Percentiles rank a stretch among this genome's conserved stretches.
Evolutionary conservation across 2,113 vertebrate genomes (phyloP).

Genomic region (Pterocles gutturalis): DNA sequence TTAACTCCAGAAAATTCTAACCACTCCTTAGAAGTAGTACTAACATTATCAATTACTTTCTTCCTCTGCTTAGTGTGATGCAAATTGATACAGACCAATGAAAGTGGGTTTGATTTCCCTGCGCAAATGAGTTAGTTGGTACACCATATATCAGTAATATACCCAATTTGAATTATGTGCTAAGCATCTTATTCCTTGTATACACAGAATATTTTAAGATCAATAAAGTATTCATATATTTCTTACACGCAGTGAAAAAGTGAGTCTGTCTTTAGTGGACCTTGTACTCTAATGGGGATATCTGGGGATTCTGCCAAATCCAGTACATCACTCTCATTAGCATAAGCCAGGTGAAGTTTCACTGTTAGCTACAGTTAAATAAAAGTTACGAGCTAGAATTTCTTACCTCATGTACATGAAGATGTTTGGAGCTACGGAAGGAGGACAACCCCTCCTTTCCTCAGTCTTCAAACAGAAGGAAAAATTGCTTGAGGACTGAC

Average conservation of each 20-base stretch:
- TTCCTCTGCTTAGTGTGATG: neutral
- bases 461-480: neutral
- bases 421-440: neutral
- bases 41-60: neutral
- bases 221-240: neutral
- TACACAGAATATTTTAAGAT: neutral
- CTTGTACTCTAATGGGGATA: neutral
- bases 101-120: neutral
- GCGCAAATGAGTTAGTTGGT: neutral
- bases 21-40: constrained; percentile 8
- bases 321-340: neutral
- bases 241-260: neutral
- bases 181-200: constrained; percentile 8
- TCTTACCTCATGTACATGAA: neutral
- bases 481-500: neutral
- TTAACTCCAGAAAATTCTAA: constrained; percentile 26
- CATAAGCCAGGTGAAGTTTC: neutral
- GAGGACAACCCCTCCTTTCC: neutral
- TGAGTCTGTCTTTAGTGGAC: neutral
- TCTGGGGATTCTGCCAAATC: neutral
- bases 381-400: neutral
- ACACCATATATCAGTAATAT: constrained; percentile 35
- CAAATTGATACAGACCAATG: constrained; percentile 18
- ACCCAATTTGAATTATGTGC: constrained; percentile 9
- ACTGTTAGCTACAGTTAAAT: neutral